A percentile compares a stretch with the other conserved stretches of the same genome.
These are phyloP conservation scores for Tetheella fluctuosa DNA, from an alignment of 2,888 invertebrate genomes.

Conservation along the genomic window DNA sequence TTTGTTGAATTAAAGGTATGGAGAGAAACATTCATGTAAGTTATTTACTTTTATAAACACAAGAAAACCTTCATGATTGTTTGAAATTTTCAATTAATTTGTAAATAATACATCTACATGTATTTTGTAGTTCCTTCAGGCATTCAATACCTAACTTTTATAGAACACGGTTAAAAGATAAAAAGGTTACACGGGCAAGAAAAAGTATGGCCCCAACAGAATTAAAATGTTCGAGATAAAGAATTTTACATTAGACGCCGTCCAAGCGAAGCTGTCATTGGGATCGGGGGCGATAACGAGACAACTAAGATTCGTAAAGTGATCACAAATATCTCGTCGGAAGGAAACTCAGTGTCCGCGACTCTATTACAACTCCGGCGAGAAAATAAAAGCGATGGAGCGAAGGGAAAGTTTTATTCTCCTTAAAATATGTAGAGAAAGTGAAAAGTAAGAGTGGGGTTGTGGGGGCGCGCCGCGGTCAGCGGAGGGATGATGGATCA, in stretches of 20 bases:
- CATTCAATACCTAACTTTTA: constrained; percentile 10
- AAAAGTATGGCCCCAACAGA: constrained; percentile 61
- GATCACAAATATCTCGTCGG: constrained; percentile 52
- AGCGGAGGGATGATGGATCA: constrained; percentile 84
- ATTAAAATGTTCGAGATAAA: constrained; percentile 55
- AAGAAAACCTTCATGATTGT: too few relatives aligned
- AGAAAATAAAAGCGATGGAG: constrained; percentile 72
- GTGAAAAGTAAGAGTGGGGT: constrained; percentile 81
- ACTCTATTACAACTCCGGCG: constrained; percentile 66
- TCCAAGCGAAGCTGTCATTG: constrained; percentile 53
- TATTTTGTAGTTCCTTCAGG: constrained; percentile 12
- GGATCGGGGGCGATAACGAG: constrained; percentile 56
- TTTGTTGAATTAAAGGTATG: constrained; percentile 46
- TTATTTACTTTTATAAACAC: constrained; percentile 19
- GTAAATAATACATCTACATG: background rate
- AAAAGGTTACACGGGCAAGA: constrained; percentile 35
- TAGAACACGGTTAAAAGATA: constrained; percentile 22
- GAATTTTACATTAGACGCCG: constrained; percentile 60
- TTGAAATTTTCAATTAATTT: too few relatives aligned
- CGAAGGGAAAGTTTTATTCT: constrained; percentile 81
- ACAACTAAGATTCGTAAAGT: constrained; percentile 64
- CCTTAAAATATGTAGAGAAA: constrained; percentile 85
- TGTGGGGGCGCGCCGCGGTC: constrained; percentile 55
- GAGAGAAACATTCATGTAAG: background rate
- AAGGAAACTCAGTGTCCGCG: constrained; percentile 49